A percentile compares a stretch with the other conserved stretches of the same genome.
phyloP scores from a whole-genome alignment of 2,113 vertebrate species.

The Ctenodactylus gundi region DNA sequence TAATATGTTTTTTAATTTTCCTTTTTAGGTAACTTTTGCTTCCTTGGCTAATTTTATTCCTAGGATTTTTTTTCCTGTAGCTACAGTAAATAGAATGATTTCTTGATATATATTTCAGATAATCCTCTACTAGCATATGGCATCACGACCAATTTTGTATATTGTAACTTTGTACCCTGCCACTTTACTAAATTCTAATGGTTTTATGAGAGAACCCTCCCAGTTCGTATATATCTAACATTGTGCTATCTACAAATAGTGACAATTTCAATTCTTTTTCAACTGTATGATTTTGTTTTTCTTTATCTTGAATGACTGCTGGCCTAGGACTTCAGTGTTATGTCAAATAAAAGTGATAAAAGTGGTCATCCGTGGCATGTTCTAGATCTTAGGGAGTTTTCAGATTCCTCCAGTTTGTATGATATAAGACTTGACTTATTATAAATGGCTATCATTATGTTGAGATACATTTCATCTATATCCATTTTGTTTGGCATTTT shows the following conservation, averaged over 20 bases:
- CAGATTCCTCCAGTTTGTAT: neutral
- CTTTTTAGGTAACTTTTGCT: neutral
- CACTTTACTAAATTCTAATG: neutral
- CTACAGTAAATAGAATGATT: neutral
- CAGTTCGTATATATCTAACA: neutral
- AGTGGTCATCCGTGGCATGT: neutral
- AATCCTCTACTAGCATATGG: neutral
- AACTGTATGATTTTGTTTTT: neutral
- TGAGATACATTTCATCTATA: neutral
- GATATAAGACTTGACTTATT: neutral
- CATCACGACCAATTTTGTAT: neutral
- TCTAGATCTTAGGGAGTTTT: neutral
- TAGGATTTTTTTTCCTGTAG: neutral
- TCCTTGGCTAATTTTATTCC: neutral
- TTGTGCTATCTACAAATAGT: neutral
- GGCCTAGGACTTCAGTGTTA: neutral
- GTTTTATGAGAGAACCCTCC: neutral
- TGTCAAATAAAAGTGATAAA: neutral
- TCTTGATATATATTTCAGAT: neutral
- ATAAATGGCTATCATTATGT: neutral
- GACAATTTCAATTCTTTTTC: neutral
- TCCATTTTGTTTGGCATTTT: neutral
- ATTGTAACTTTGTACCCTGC: neutral
- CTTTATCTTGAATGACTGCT: neutral
- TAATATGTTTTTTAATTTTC: neutral